Conservation (phyloP, 2,888 invertebrate genomes). For the Rhingia campestris region DNA sequence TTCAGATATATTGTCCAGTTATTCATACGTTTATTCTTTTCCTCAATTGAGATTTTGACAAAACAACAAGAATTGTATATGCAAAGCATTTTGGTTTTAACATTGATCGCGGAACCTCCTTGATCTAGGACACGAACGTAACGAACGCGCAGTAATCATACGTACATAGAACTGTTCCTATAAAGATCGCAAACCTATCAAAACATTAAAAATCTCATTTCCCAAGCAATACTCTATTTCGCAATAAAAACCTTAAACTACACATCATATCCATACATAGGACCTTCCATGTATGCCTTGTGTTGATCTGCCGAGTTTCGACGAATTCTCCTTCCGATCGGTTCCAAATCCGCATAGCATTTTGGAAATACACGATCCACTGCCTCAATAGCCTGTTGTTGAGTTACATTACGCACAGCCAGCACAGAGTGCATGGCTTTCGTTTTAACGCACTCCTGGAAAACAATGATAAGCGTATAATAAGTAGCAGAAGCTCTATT, state of each 20-base stretch:
- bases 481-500: not conserved
- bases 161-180: no score
- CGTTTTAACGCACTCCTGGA: conserved; percentile 92
- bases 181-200: no score
- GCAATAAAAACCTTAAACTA: conserved; percentile 66
- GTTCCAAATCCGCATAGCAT: conserved; percentile 96
- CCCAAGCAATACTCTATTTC: conserved; percentile 4
- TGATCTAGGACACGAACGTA: no score
- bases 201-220: not conserved
- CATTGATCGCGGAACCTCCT: no score
- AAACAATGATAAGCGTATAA: not conserved
- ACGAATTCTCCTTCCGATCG: conserved; percentile 91
- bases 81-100: no score
- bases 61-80: no score
- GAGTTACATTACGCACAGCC: conserved; percentile 89
- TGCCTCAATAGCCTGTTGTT: conserved; percentile 88
- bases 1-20: no score
- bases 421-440: conserved; percentile 93
- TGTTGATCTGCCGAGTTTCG: conserved; percentile 90
- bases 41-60: no score
- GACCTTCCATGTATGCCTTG: conserved; percentile 89
- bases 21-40: no score
- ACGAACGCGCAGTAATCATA: no score
- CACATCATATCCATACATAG: conserved; percentile 90
- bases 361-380: conserved; percentile 94